Evolutionary conservation across 2,888 invertebrate species (phyloP).

Genomic region (Trypoxylon attenuatum): DNA sequence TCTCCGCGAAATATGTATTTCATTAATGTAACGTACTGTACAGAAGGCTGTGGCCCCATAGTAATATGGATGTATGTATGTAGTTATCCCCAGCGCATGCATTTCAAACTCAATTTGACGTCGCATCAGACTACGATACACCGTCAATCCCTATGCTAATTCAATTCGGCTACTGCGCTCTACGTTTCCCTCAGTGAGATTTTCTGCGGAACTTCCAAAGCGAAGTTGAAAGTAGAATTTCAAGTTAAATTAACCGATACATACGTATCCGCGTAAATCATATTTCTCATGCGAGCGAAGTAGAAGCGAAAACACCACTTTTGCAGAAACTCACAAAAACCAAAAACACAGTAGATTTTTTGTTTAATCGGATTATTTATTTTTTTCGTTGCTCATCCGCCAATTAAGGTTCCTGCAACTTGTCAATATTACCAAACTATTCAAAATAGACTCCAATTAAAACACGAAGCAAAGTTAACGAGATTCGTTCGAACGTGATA

Average conservation of each 20-base stretch:
- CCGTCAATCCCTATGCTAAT: slow-evolving; percentile 50
- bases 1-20: slow-evolving; percentile 8
- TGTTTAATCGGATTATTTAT: neutral
- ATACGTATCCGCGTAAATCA: neutral
- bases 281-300: neutral
- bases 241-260: slow-evolving; percentile 4
- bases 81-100: slow-evolving; percentile 18
- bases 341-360: neutral
- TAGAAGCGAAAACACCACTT: no score
- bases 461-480: no score
- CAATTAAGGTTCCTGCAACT: no score
- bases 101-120: slow-evolving; percentile 52
- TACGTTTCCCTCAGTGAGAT: slow-evolving; percentile 20
- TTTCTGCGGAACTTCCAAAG: slow-evolving; percentile 10
- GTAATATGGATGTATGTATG: neutral
- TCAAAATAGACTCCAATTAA: no score
- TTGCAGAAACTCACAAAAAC: no score
- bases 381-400: no score
- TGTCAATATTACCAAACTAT: no score
- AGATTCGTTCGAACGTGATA: no score
- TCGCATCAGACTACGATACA: slow-evolving; percentile 46
- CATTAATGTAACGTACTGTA: slow-evolving; percentile 22
- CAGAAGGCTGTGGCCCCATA: neutral
- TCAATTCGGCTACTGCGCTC: slow-evolving; percentile 29
- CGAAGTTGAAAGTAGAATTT: slow-evolving; percentile 6